Conservation (phyloP, 2,113 vertebrate species). For the Aegithalos caudatus region DNA sequence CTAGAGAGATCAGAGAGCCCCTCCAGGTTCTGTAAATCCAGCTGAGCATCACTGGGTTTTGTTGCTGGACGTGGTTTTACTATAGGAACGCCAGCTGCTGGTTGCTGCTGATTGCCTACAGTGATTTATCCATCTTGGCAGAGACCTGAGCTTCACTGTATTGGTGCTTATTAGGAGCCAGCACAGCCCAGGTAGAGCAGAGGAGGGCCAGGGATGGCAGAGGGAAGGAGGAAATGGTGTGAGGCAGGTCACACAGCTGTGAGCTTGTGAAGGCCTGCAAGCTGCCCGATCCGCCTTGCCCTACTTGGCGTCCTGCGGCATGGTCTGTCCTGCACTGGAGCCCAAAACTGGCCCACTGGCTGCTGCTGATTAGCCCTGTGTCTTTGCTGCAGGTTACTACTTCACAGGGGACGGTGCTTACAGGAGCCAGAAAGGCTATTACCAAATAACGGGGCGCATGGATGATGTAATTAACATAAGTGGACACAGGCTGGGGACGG, state of each 20-base stretch:
- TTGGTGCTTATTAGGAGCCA: neutral
- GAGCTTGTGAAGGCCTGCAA: accelerated
- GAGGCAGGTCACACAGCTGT: neutral
- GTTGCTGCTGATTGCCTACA: neutral
- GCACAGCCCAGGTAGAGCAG: neutral
- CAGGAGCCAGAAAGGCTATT: slow-evolving; percentile 81
- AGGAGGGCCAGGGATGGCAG: neutral
- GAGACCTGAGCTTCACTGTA: neutral
- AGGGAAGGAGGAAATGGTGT: neutral
- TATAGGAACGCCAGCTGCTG: neutral
- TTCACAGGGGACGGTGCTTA: slow-evolving; percentile 88
- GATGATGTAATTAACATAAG: slow-evolving; percentile 93
- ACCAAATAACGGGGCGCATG: slow-evolving; percentile 91
- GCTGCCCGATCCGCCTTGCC: neutral
- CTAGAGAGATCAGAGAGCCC: neutral
- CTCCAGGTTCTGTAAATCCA: neutral
- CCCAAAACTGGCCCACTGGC: neutral
- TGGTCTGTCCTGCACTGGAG: neutral
- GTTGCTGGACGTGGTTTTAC: neutral
- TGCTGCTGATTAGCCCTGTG: neutral
- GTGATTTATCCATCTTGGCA: neutral
- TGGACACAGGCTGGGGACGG: slow-evolving; percentile 87
- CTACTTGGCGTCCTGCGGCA: accelerated
- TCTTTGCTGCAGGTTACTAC: slow-evolving; percentile 78
- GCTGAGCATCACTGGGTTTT: neutral